phyloP scores from a whole-genome alignment of 2,113 vertebrate species.

The Tauraco erythrolophus region DNA sequence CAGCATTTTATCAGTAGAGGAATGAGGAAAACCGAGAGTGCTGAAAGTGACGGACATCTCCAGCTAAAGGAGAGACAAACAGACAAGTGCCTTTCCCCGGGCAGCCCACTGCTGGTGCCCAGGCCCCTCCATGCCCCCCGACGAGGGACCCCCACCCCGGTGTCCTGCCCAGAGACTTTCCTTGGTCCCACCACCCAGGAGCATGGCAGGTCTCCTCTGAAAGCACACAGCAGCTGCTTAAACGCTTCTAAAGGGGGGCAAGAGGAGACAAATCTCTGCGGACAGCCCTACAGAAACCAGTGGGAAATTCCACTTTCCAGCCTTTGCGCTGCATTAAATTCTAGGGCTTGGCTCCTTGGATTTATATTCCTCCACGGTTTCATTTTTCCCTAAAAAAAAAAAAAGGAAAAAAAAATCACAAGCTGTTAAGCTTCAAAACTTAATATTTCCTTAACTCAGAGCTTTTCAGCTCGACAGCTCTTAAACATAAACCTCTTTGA shows the following conservation, averaged over 20 bases:
- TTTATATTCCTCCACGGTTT: conserved; percentile 59
- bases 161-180: background rate
- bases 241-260: background rate
- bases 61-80: background rate
- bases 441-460: conserved; percentile 39
- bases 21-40: background rate
- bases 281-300: background rate
- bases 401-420: background rate
- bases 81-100: background rate
- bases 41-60: background rate
- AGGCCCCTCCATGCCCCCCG: background rate
- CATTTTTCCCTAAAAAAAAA: conserved; percentile 36
- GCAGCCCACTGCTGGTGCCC: background rate
- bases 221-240: background rate
- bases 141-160: background rate
- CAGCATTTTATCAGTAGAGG: background rate
- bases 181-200: background rate
- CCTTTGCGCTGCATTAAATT: conserved; percentile 17
- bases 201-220: background rate
- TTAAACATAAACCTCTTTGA: conserved; percentile 42
- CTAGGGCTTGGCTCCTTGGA: conserved; percentile 15
- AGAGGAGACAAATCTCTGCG: background rate
- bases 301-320: conserved; percentile 19
- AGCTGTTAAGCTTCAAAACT: conserved; percentile 68
- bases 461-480: conserved; percentile 64